Base-by-base conservation (phyloP, 37 sponge, comb jelly and placozoan genomes). In the Crambe crambe region DNA sequence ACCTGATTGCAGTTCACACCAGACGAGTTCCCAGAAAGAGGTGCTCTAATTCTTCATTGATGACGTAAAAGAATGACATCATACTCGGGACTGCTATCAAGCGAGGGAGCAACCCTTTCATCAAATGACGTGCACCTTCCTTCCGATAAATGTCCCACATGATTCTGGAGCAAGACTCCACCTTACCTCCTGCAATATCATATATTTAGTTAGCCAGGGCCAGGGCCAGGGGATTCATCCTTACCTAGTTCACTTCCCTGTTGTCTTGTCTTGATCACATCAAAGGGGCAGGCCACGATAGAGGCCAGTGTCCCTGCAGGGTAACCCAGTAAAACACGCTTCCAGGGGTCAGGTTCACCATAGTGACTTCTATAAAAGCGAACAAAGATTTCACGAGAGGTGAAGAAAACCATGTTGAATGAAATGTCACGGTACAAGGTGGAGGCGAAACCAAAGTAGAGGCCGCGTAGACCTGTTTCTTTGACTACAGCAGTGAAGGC, bases 261-360 rank as follows among this genome's bases (percentile, higher is more conserved):
- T 21, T 87, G 64, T 71, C 92, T 87, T 15, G 95, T 94, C 83
- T 94, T 94, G 58, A 83, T 71, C 25, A 94, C 95, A 72, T 94
- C 95, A 69, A 83, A 80, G 25, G 95, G 95, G 35, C 91, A 90
- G 42, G 91, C 85, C 9, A 87, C 70, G 15, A 66, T 68, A 21
- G 91, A 74, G 22, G 91, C 91, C 20, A 94, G 0, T 17, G 26
- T 31, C 26, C 95, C 95, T 22, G 88, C 85, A 1, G 56, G 36
- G 1, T 83, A n/a, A 22, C 95, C 95, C 57, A 86, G 60, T 39
- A 66, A 5, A 20, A 75, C 60, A 26, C 91, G 64, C 58, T 27
- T 23, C 5, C 34, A 57, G 0, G 71, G 57, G 57, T 76, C 60
- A 25, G 87, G 54, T 32, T 82, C 74, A 23, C 67, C 59, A 34